Conservation (phyloP, 2,888 invertebrate genomes). For the Ligdia adustata region DNA sequence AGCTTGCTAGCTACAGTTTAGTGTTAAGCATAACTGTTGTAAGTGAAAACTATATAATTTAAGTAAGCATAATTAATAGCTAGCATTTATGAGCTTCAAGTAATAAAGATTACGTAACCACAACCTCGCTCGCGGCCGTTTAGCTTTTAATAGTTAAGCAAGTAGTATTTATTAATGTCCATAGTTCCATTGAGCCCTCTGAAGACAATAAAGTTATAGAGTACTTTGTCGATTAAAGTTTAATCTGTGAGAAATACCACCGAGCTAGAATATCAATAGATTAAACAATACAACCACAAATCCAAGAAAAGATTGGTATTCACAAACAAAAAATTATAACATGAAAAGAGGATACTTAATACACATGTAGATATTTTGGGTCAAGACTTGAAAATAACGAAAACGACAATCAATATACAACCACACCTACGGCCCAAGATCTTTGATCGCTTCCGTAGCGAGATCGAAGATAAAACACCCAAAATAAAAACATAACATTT, state of each 20-base stretch:
- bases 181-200: conserved; percentile 20
- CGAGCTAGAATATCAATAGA: too few species aligned
- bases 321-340: too few species aligned
- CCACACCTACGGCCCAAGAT: conserved; percentile 5
- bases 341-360: too few species aligned
- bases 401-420: background rate
- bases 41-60: conserved; percentile 13
- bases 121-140: conserved; percentile 35
- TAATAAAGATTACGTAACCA: conserved; percentile 47
- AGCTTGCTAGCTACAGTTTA: conserved; percentile 8
- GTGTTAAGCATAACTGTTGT: conserved; percentile 10
- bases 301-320: too few species aligned
- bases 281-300: too few species aligned
- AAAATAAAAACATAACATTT: conserved; percentile 29
- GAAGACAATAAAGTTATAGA: conserved; percentile 26
- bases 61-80: conserved; percentile 33
- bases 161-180: conserved; percentile 24
- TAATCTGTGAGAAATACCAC: too few species aligned
- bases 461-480: conserved; percentile 23
- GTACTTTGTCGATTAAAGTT: conserved; percentile 1
- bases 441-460: conserved; percentile 3
- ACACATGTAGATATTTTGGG: too few species aligned
- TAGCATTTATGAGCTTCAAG: conserved; percentile 33
- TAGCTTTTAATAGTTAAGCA: conserved; percentile 26
- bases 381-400: too few species aligned